phyloP scores from a whole-genome alignment of 2,888 invertebrate species.

The Aporophyla nigra region DNA sequence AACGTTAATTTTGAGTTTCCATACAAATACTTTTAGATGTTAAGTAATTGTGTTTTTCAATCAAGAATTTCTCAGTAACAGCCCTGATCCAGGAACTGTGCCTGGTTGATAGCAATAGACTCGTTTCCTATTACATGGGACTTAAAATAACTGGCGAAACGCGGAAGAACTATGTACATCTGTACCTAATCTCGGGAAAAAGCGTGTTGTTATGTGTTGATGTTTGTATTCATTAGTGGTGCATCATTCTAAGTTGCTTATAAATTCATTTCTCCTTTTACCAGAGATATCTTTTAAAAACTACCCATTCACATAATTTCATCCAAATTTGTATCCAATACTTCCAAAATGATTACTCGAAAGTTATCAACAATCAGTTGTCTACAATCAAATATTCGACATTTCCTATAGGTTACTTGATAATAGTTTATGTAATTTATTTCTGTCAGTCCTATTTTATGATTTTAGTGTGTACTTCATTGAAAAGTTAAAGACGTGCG shows the following conservation, averaged over 20 bases:
- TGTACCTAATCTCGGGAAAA: too few relatives aligned
- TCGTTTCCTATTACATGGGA: too few relatives aligned
- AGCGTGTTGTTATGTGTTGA: too few relatives aligned
- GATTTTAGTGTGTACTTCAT: background rate
- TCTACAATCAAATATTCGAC: background rate
- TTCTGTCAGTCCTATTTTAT: conserved; percentile 3
- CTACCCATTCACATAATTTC: background rate
- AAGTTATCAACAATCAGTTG: too few relatives aligned
- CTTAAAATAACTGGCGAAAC: too few relatives aligned
- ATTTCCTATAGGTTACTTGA: conserved; percentile 4
- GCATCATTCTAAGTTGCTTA: too few relatives aligned
- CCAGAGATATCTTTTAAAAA: background rate
- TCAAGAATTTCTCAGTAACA: too few relatives aligned
- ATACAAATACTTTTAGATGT: background rate
- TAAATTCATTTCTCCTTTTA: background rate
- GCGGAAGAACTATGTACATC: too few relatives aligned
- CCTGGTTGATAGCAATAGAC: too few relatives aligned
- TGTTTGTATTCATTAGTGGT: too few relatives aligned
- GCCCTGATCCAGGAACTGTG: too few relatives aligned
- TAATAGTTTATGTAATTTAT: conserved; percentile 24
- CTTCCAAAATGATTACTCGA: background rate
- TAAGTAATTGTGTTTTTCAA: too few relatives aligned
- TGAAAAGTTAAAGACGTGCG: conserved; percentile 17
- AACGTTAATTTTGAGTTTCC: background rate
- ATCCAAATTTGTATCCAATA: background rate